phyloP scores from a whole-genome alignment of 2,113 vertebrate genomes.

The Pteronura brasiliensis region DNA sequence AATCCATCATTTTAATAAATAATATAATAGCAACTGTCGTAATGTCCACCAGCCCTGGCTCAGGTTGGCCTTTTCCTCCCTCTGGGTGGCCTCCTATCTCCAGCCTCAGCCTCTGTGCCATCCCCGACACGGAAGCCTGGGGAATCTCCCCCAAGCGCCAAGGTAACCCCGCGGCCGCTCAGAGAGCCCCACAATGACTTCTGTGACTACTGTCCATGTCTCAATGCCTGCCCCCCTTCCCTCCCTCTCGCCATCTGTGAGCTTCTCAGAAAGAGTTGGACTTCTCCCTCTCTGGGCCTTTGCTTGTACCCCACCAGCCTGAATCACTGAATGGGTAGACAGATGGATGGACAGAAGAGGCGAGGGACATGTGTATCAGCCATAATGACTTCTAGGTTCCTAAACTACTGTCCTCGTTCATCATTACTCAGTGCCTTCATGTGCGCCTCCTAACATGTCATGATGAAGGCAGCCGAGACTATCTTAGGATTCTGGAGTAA shows the following conservation, averaged over 20 bases:
- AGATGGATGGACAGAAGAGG: not conserved
- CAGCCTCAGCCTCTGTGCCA: not conserved
- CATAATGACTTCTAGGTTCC: not conserved
- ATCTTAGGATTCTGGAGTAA: not conserved
- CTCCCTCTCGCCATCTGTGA: not conserved
- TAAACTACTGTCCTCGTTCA: not conserved
- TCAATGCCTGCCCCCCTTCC: not conserved
- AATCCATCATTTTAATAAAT: not conserved
- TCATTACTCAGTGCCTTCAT: not conserved
- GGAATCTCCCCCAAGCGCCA: not conserved
- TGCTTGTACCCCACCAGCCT: not conserved
- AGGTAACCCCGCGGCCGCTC: fast-evolving
- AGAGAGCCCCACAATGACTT: not conserved
- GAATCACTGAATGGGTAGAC: not conserved
- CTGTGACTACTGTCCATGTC: not conserved
- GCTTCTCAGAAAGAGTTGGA: not conserved
- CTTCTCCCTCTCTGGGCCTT: not conserved
- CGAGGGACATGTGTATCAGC: not conserved
- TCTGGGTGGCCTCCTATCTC: not conserved
- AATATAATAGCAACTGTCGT: not conserved
- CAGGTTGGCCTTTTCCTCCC: not conserved
- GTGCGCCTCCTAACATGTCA: not conserved
- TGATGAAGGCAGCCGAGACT: not conserved
- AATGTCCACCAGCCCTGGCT: not conserved
- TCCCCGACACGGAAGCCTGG: not conserved